These are phyloP conservation scores for Campaea margaritaria DNA, from an alignment of 2,888 invertebrate species.

Conservation along the genomic window DNA sequence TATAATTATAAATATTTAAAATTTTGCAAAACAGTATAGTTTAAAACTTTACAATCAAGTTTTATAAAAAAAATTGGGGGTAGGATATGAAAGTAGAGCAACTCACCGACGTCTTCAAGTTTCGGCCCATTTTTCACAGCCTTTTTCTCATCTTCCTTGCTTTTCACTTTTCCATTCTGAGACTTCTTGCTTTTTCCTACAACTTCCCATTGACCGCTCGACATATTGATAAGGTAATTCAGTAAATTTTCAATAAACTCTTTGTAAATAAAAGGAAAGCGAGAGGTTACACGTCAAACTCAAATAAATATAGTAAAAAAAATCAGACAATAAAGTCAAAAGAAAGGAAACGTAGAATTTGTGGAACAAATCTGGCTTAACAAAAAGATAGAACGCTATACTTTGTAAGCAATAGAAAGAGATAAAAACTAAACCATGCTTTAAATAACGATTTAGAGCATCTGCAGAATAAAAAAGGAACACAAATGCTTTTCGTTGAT, in stretches of 20 bases:
- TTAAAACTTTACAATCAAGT: neutral
- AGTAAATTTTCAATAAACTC: slow-evolving; percentile 52
- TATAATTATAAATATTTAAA: no score
- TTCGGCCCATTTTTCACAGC: slow-evolving; percentile 87
- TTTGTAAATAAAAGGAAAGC: slow-evolving; percentile 76
- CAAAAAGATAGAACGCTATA: neutral
- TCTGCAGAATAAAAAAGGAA: slow-evolving; percentile 26
- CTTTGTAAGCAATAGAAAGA: slow-evolving; percentile 37
- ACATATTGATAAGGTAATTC: slow-evolving; percentile 64
- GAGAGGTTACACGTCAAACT: slow-evolving; percentile 81
- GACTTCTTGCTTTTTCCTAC: slow-evolving; percentile 88
- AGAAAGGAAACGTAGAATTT: neutral
- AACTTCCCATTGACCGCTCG: slow-evolving; percentile 89
- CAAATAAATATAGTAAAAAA: slow-evolving; percentile 55
- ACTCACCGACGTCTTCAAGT: slow-evolving; percentile 91
- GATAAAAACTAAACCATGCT: slow-evolving; percentile 5
- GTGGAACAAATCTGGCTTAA: neutral
- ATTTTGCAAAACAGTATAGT: no score
- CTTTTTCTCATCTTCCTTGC: slow-evolving; percentile 87
- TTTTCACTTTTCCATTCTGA: slow-evolving; percentile 81
- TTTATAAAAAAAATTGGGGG: slow-evolving; percentile 10
- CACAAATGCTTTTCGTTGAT: slow-evolving; percentile 53
- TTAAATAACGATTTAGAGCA: neutral
- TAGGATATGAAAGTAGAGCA: slow-evolving; percentile 36
- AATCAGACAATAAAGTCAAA: slow-evolving; percentile 41